Evolutionary conservation across 2,888 invertebrate species (phyloP).

Genomic region (Xanthia icteritia): DNA sequence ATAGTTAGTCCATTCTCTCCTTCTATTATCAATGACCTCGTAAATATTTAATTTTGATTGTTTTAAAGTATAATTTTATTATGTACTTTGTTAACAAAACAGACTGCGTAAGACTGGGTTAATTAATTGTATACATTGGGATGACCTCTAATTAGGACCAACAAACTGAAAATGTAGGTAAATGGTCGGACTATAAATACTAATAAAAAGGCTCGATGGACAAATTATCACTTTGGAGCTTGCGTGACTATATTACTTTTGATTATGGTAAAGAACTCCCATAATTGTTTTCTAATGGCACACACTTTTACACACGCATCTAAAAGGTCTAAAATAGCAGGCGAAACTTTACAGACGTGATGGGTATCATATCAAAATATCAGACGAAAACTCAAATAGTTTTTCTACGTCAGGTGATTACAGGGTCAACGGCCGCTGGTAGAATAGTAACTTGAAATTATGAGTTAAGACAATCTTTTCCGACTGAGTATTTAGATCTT

Average conservation of each 20-base stretch:
- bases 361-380: too few species aligned
- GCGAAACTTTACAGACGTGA: background rate
- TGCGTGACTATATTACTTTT: background rate
- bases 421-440: background rate
- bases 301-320: background rate
- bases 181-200: too few species aligned
- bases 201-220: background rate
- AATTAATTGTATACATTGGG: constrained; percentile 9
- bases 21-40: too few species aligned
- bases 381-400: background rate
- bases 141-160: constrained; percentile 14
- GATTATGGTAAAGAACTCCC: background rate
- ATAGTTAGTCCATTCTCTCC: background rate
- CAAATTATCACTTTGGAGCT: background rate
- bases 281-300: background rate
- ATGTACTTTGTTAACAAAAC: background rate
- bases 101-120: background rate
- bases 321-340: background rate
- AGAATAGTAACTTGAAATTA: background rate
- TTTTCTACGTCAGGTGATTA: background rate
- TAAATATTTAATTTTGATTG: too few species aligned
- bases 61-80: too few species aligned
- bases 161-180: background rate
- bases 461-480: background rate
- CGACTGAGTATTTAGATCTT: too few species aligned